Percentiles rank a stretch among this genome's conserved stretches.
Evolutionary conservation across 2,888 invertebrate genomes (phyloP).

Genomic region (Rhingia rostrata): DNA sequence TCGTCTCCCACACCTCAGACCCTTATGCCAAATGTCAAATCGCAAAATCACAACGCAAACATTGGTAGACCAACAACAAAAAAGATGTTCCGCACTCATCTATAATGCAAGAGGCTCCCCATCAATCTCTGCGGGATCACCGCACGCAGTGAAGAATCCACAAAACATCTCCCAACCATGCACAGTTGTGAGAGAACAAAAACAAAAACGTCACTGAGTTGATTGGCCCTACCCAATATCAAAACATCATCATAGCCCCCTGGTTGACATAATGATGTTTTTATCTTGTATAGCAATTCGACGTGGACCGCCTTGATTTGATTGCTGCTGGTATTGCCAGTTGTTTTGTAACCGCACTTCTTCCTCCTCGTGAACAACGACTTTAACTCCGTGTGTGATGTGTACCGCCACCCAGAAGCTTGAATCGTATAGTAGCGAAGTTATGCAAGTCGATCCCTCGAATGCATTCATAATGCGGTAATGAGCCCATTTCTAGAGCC

Average conservation of each 20-base stretch:
- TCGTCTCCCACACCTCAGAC: constrained; percentile 52
- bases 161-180: constrained; percentile 19
- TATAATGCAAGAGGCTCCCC: constrained; percentile 60
- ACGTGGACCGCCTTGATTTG: constrained; percentile 59
- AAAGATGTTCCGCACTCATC: constrained; percentile 48
- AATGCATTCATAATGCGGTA: constrained; percentile 69
- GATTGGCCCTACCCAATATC: constrained; percentile 73
- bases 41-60: background rate
- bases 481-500: constrained; percentile 70
- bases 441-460: constrained; percentile 57
- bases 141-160: constrained; percentile 40
- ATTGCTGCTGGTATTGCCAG: constrained; percentile 37
- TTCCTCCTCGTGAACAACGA: constrained; percentile 25
- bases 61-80: constrained; percentile 13
- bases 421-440: constrained; percentile 15
- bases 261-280: constrained; percentile 73
- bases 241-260: constrained; percentile 68
- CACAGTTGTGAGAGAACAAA: background rate
- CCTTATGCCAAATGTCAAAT: constrained; percentile 7
- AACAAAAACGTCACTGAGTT: constrained; percentile 55
- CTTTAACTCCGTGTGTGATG: constrained; percentile 53
- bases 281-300: constrained; percentile 51
- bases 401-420: constrained; percentile 71
- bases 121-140: constrained; percentile 61
- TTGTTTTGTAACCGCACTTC: constrained; percentile 33